These are phyloP conservation scores for Neolamprologus longior DNA, from an alignment of 2,113 vertebrate species.

Conservation along the genomic window DNA sequence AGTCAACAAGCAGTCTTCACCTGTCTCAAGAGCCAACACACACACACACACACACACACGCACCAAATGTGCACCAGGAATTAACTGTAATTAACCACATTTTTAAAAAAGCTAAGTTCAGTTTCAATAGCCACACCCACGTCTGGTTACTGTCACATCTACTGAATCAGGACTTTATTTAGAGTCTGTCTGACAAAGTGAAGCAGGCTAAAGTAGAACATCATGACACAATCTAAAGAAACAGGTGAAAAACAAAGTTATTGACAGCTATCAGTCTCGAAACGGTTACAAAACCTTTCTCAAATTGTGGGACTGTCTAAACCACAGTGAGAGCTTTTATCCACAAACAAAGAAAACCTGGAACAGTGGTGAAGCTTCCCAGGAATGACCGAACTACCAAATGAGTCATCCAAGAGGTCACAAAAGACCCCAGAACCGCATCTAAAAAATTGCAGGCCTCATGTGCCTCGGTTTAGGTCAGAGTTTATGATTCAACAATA, in stretches of 20 bases:
- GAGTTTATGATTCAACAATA: neutral
- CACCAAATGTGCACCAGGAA: neutral
- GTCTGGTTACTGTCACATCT: neutral
- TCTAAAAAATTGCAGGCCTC: neutral
- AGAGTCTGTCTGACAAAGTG: neutral
- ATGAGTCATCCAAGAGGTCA: neutral
- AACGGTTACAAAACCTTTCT: neutral
- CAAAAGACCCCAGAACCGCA: neutral
- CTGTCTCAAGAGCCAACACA: neutral
- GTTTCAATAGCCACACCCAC: neutral
- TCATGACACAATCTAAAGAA: neutral
- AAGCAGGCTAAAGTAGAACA: neutral
- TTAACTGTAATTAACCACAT: neutral
- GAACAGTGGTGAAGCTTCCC: neutral
- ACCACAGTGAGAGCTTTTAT: neutral
- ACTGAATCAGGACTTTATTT: neutral
- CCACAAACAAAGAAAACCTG: rapidly evolving
- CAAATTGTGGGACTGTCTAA: neutral
- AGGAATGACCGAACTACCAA: neutral
- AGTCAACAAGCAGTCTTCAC: neutral
- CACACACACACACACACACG: rapidly evolving
- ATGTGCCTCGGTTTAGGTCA: neutral
- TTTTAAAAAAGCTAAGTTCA: rapidly evolving
- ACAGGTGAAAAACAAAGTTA: neutral
- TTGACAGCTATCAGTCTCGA: neutral